Evolutionary conservation across 1,140 invertebrate species (phyloP), one percentile per base, ranked within the genome.

Genomic region (Aleiodes sp.): DNA sequence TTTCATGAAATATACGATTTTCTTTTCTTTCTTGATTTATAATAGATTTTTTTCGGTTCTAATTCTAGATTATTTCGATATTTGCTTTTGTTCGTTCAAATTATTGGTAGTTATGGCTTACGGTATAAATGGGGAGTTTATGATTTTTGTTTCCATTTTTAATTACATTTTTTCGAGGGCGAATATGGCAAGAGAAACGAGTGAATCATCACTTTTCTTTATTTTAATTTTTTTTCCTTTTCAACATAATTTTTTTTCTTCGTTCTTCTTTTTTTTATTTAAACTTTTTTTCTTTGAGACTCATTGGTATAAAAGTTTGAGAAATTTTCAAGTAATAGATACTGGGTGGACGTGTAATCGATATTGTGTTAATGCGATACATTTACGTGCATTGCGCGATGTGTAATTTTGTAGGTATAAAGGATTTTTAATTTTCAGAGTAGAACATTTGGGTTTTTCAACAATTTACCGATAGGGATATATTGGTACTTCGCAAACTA

Each of bases 1-100:
- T 75, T 75, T 78, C 76, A 82, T 80, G 72, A 82, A 76, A 74
- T 59, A 73, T 63, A 64, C 52, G 29, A 9, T 61, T 70, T 62
- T 35, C 31, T 21, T 43, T 52, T 24, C 16, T 16, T 16, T 57
- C 52, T 69, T 43, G 6, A 62, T 63, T 69, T 62, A 19, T 29
- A 19, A 9, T 24, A 59, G 8, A 43, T 43, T 64, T 59, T 59
- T 24, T 14, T 59, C 10, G 21, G 24, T 6, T 56, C 28, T 56
- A 56, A 35, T 56, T 46, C 46, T 33, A 8, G 2, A 8, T 33
- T 33, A 10, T 33, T 33, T 2, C 7, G 7, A 4, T 14, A 65
- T 65, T 63, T 10, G 28, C 21, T 19, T 41, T 63, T 10, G 2
- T 21, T 66, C 14, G 31, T 57, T 29, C 26, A 21, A 21, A 8